Evolutionary conservation across 2,888 invertebrate genomes (phyloP).

Genomic region (Creontiades dilutus): DNA sequence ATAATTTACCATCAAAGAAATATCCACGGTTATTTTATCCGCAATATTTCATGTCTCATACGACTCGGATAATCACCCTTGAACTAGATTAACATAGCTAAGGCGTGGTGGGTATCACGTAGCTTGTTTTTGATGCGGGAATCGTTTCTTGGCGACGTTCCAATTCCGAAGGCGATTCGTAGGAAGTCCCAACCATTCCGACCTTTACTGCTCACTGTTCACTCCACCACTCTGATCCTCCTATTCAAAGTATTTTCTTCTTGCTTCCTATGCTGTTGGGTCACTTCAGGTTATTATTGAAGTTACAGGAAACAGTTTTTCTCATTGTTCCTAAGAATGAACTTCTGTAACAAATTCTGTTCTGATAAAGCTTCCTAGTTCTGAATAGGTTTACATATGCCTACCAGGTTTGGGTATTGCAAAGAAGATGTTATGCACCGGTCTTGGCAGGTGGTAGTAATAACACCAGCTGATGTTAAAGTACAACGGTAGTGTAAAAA

Average conservation of each 20-base stretch:
- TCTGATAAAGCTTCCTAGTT: not conserved
- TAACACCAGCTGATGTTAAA: no score
- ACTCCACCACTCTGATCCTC: not conserved
- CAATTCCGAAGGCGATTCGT: not conserved
- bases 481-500: no score
- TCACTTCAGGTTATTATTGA: not conserved
- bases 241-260: not conserved
- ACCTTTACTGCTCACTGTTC: not conserved
- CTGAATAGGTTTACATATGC: not conserved
- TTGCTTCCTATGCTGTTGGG: not conserved
- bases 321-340: not conserved
- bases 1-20: no score
- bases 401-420: no score
- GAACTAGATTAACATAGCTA: not conserved
- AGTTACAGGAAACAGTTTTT: not conserved
- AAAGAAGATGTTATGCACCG: no score
- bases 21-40: no score
- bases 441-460: no score
- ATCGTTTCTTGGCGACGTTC: not conserved
- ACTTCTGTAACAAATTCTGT: not conserved
- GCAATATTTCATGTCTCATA: no score
- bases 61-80: not conserved
- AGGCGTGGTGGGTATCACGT: not conserved
- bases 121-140: constrained; percentile 7
- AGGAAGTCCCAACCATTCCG: not conserved